A percentile compares a stretch with the other conserved stretches of the same genome.
Conservation (phyloP, 1,140 invertebrate genomes). For the Orussus abietinus region DNA sequence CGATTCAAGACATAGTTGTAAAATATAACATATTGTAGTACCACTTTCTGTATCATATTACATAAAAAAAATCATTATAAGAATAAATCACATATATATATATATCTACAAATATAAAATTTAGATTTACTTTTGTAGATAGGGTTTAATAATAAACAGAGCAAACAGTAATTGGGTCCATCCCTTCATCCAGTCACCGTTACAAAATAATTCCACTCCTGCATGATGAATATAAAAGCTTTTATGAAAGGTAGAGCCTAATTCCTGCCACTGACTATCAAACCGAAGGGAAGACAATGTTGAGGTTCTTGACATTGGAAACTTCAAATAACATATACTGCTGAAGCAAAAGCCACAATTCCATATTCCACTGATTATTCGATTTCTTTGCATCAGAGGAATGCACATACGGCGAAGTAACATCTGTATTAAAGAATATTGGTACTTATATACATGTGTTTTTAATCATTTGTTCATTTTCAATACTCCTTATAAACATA, state of each 20-base stretch:
- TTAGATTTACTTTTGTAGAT: slow-evolving; percentile 31
- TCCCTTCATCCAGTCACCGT: slow-evolving; percentile 31
- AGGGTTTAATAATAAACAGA: slow-evolving; percentile 29
- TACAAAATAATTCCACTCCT: slow-evolving; percentile 25
- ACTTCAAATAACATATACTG: slow-evolving; percentile 29
- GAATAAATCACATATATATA: slow-evolving; percentile 6
- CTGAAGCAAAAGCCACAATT: slow-evolving; percentile 31
- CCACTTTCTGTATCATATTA: neutral
- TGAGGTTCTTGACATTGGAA: slow-evolving; percentile 11
- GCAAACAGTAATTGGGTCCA: slow-evolving; percentile 34
- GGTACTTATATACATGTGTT: slow-evolving; percentile 1
- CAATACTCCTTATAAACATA: slow-evolving; percentile 2
- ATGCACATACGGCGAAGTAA: slow-evolving; percentile 30
- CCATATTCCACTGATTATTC: slow-evolving; percentile 32
- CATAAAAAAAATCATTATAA: slow-evolving; percentile 6
- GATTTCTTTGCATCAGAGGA: slow-evolving; percentile 24
- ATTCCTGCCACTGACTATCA: slow-evolving; percentile 15
- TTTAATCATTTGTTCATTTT: neutral
- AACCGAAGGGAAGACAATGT: slow-evolving; percentile 14
- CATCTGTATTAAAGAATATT: slow-evolving; percentile 21
- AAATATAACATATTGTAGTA: slow-evolving; percentile 3
- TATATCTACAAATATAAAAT: slow-evolving; percentile 3
- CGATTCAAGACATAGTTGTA: neutral
- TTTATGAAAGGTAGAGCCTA: slow-evolving; percentile 26
- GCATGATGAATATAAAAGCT: slow-evolving; percentile 36